Percentiles rank a stretch among this genome's conserved stretches.
phyloP scores from a whole-genome alignment of 2,888 invertebrate species.

The Petrolisthes manimaculis region DNA sequence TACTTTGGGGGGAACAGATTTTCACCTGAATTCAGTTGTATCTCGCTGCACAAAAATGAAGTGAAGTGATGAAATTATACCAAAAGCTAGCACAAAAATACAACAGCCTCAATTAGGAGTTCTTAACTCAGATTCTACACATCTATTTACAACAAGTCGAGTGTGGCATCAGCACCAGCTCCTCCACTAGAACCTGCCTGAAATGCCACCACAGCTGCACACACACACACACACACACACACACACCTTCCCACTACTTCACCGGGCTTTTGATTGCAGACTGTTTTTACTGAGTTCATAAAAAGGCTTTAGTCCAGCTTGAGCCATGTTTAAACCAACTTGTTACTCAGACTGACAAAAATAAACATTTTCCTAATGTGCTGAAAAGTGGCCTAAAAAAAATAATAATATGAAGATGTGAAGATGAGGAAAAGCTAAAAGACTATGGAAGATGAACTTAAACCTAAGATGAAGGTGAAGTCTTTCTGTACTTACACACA shows the following conservation, averaged over 20 bases:
- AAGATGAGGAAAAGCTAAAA: constrained; percentile 59
- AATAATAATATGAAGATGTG: constrained; percentile 53
- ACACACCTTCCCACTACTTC: constrained; percentile 2
- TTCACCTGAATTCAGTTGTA: constrained; percentile 15
- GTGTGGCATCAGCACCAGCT: neutral
- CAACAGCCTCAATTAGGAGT: constrained; percentile 2
- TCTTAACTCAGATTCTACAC: constrained; percentile 44
- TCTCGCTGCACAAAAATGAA: constrained; percentile 34
- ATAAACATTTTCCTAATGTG: constrained; percentile 52
- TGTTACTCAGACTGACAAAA: constrained; percentile 35
- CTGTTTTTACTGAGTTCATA: constrained; percentile 28
- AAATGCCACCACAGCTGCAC: constrained; percentile 28
- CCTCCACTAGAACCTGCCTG: neutral
- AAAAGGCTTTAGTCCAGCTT: constrained; percentile 41
- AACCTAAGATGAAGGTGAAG: constrained; percentile 54
- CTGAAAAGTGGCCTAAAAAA: constrained; percentile 55
- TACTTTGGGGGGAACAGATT: neutral
- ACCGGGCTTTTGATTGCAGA: constrained; percentile 35
- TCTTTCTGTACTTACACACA: constrained; percentile 61
- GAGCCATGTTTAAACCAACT: constrained; percentile 54
- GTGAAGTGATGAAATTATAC: constrained; percentile 32
- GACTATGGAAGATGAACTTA: constrained; percentile 61
- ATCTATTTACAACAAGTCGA: constrained; percentile 35
- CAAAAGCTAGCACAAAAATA: constrained; percentile 31
- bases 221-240: constrained; percentile 3